Evolutionary conservation across 2,888 invertebrate species (phyloP).

Genomic region (Tetheella fluctuosa): DNA sequence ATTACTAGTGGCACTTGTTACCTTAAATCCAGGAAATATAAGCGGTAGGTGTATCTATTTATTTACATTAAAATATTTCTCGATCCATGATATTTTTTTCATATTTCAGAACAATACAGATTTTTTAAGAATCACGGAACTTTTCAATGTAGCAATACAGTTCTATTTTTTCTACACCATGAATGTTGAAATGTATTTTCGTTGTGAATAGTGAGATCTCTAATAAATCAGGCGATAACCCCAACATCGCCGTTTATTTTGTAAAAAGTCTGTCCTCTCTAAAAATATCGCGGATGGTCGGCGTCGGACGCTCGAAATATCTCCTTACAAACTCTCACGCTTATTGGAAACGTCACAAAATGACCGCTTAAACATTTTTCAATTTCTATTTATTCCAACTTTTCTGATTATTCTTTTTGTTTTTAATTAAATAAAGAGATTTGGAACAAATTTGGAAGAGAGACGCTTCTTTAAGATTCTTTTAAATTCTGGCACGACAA

Average conservation of each 20-base stretch:
- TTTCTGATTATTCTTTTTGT: constrained; percentile 18
- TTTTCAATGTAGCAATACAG: not conserved
- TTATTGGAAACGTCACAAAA: constrained; percentile 56
- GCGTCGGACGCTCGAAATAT: constrained; percentile 73
- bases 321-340: constrained; percentile 56
- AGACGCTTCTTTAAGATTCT: not conserved
- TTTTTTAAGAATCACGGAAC: not conserved
- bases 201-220: constrained; percentile 34
- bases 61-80: not conserved
- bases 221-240: constrained; percentile 68
- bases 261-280: constrained; percentile 79
- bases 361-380: constrained; percentile 36
- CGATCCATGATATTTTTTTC: not conserved
- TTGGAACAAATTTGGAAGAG: not conserved
- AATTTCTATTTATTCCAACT: constrained; percentile 29
- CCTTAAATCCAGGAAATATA: too few relatives aligned
- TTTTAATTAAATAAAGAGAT: not conserved
- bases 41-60: too few relatives aligned
- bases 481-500: not conserved
- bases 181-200: constrained; percentile 12
- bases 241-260: constrained; percentile 75
- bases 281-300: constrained; percentile 75
- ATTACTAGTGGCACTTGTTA: too few relatives aligned
- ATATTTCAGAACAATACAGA: not conserved
- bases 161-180: not conserved